Conservation (phyloP, 2,888 invertebrate species). For the Agriotes lineatus region DNA sequence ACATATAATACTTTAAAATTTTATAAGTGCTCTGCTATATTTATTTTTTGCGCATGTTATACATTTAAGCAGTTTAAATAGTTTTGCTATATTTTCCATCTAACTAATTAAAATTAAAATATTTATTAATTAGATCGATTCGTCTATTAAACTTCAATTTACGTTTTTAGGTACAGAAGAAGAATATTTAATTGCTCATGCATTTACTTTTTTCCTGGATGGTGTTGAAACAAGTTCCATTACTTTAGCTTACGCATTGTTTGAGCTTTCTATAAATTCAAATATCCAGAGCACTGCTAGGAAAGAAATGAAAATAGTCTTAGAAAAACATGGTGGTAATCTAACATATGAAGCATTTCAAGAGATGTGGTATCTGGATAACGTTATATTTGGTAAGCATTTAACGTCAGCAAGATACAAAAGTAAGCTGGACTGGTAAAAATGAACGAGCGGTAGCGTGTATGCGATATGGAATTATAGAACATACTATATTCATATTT, state of each 20-base stretch:
- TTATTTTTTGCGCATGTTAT: too few relatives aligned
- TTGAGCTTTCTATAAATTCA: slow-evolving; percentile 62
- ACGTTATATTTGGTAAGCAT: slow-evolving; percentile 60
- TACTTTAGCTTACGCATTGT: slow-evolving; percentile 61
- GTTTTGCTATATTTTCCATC: neutral
- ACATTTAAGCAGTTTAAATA: too few relatives aligned
- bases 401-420: too few relatives aligned
- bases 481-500: too few relatives aligned
- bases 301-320: slow-evolving; percentile 59
- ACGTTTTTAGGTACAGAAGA: slow-evolving; percentile 41
- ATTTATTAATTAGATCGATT: neutral
- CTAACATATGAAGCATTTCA: slow-evolving; percentile 64
- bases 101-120: neutral
- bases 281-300: slow-evolving; percentile 64
- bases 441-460: too few relatives aligned
- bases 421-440: too few relatives aligned
- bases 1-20: too few relatives aligned
- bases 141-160: too few relatives aligned
- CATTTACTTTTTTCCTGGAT: slow-evolving; percentile 65
- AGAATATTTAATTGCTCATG: slow-evolving; percentile 59
- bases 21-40: too few relatives aligned
- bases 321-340: slow-evolving; percentile 56
- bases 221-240: slow-evolving; percentile 68
- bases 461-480: too few relatives aligned
- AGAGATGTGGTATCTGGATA: slow-evolving; percentile 66